Percentiles rank a stretch among this genome's conserved stretches.
phyloP scores from a whole-genome alignment of 2,113 vertebrate species.

The Gulo gulo region DNA sequence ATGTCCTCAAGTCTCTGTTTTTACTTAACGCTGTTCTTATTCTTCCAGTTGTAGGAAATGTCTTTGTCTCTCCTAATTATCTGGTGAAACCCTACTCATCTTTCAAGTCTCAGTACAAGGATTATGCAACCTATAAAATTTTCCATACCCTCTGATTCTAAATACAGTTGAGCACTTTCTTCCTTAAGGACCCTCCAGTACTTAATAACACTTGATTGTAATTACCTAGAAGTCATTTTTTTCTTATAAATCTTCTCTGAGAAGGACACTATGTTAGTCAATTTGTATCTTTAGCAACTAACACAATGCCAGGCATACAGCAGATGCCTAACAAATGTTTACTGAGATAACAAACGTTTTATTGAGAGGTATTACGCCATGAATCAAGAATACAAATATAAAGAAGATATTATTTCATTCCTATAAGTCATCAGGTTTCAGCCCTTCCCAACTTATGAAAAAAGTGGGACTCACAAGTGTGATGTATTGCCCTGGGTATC shows the following conservation, averaged over 20 bases:
- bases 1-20: neutral
- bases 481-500: neutral
- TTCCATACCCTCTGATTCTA: neutral
- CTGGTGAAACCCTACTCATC: neutral
- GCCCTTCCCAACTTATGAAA: neutral
- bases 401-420: neutral
- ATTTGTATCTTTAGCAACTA: neutral
- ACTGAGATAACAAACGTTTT: neutral
- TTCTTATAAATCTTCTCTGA: neutral
- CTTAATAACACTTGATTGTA: neutral
- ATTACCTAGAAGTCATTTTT: neutral
- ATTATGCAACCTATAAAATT: neutral
- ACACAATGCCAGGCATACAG: neutral
- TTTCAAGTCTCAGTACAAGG: neutral
- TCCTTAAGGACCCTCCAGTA: neutral
- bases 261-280: neutral
- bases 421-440: neutral
- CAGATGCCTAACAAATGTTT: neutral
- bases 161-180: neutral
- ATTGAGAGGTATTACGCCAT: neutral
- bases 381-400: neutral
- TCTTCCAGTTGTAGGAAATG: neutral
- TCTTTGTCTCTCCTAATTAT: neutral
- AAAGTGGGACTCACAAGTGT: neutral
- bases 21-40: neutral